Percentiles rank a stretch among this genome's conserved stretches.
These are phyloP conservation scores for Maccullochella peelii DNA, from an alignment of 2,113 vertebrate genomes.

Conservation along the genomic window DNA sequence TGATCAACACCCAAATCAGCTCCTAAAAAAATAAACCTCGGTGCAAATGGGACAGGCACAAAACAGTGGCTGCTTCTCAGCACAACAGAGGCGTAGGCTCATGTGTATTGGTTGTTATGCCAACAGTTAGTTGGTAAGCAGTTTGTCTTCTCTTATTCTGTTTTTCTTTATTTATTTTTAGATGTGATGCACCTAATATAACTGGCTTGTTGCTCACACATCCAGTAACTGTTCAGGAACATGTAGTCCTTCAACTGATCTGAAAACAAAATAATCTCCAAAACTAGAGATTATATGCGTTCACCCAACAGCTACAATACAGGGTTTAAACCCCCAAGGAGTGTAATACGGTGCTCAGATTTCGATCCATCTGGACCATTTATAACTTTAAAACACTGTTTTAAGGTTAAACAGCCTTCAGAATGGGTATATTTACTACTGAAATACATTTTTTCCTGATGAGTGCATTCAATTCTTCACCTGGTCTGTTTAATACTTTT, in stretches of 20 bases:
- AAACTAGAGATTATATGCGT: background rate
- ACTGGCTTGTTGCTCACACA: background rate
- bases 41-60: background rate
- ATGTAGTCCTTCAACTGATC: background rate
- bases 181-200: background rate
- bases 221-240: background rate
- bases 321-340: too few species aligned
- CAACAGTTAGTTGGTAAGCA: background rate
- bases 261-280: background rate
- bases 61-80: conserved; percentile 11
- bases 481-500: too few species aligned
- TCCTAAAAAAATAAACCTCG: conserved; percentile 20
- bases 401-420: too few species aligned
- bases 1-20: background rate
- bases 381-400: too few species aligned
- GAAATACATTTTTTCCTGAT: too few species aligned
- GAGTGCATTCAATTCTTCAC: background rate
- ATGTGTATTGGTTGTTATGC: background rate
- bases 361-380: too few species aligned
- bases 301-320: background rate
- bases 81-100: background rate
- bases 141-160: background rate
- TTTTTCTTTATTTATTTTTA: background rate
- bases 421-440: too few species aligned
- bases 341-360: too few species aligned